Conservation (phyloP, 92 coral and sea anemone species). For the Diadumene lineata region DNA sequence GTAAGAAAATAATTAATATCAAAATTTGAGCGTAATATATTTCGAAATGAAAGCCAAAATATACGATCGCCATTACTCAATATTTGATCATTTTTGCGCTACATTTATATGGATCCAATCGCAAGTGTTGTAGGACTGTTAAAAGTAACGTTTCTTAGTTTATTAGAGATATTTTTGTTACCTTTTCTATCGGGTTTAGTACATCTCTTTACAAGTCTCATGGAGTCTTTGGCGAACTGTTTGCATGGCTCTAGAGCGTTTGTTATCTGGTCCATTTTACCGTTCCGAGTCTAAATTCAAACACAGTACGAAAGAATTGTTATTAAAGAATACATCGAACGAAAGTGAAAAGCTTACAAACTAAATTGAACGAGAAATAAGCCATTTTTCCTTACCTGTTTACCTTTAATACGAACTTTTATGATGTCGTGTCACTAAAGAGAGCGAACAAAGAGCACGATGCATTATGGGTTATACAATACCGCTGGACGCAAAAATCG, state of each 20-base stretch:
- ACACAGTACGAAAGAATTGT: neutral
- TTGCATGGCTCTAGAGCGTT: constrained; percentile 95
- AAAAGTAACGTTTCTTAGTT: neutral
- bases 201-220: constrained; percentile 97
- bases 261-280: constrained; percentile 90
- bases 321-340: neutral
- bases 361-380: neutral
- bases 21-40: no score
- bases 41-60: no score
- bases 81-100: no score
- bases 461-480: constrained; percentile 71
- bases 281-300: constrained; percentile 23
- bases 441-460: constrained; percentile 16
- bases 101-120: no score
- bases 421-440: constrained; percentile 85
- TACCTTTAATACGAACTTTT: neutral
- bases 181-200: constrained; percentile 99
- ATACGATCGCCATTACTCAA: no score
- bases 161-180: constrained; percentile 16
- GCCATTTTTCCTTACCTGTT: constrained; percentile 25
- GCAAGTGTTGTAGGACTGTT: neutral
- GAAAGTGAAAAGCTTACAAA: neutral
- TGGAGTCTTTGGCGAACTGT: constrained; percentile 96
- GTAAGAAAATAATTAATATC: no score
- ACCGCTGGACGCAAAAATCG: constrained; percentile 15